Evolutionary conservation across 2,113 vertebrate species (phyloP).

Genomic region (Melanerpes formicivorus): DNA sequence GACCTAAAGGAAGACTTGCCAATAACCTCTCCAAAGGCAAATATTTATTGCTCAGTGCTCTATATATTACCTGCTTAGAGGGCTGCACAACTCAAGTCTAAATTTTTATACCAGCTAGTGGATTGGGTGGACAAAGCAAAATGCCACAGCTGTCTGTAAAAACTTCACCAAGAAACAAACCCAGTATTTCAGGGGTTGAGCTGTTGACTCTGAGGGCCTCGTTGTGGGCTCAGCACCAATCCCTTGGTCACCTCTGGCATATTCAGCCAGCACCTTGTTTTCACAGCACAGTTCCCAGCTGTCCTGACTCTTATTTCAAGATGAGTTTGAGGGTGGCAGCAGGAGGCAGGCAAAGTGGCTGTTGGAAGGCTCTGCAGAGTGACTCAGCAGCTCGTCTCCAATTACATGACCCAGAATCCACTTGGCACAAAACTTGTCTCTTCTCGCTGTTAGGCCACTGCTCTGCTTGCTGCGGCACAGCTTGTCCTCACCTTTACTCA

Average conservation of each 20-base stretch:
- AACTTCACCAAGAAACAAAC: neutral
- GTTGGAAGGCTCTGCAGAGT: constrained; percentile 40
- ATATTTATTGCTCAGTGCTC: neutral
- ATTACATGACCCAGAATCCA: constrained; percentile 56
- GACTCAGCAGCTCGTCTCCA: constrained; percentile 43
- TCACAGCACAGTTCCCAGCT: neutral
- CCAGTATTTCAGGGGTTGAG: neutral
- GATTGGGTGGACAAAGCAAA: neutral
- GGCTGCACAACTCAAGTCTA: neutral
- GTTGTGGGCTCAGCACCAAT: neutral
- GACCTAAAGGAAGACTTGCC: neutral
- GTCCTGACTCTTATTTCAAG: constrained; percentile 40
- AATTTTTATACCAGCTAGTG: neutral
- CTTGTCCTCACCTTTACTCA: neutral
- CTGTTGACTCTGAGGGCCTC: neutral
- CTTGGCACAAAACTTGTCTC: constrained; percentile 37
- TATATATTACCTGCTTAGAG: neutral
- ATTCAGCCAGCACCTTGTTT: constrained; percentile 17
- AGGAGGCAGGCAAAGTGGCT: constrained; percentile 19
- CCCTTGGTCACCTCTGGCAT: neutral
- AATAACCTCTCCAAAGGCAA: neutral
- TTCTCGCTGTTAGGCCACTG: neutral
- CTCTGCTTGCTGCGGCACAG: neutral
- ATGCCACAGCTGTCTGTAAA: neutral
- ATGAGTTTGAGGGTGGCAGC: constrained; percentile 6